Percentiles rank a stretch among this genome's conserved stretches.
phyloP scores from a whole-genome alignment of 1,140 invertebrate species.

The Bombus breviceps region DNA sequence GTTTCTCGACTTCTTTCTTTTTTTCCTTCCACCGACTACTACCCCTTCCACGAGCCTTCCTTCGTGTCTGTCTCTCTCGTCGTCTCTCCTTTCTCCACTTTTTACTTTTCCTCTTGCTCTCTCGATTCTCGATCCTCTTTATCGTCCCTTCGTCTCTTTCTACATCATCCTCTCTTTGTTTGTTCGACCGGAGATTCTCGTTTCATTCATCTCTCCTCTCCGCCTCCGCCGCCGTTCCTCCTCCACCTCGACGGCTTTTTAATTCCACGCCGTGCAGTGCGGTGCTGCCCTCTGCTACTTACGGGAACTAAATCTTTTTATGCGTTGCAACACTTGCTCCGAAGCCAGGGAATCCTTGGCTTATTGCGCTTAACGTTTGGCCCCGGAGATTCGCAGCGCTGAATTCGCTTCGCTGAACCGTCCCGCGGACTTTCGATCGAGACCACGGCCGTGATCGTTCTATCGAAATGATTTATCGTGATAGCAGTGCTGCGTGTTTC shows the following conservation, averaged over 20 bases:
- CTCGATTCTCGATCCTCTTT: conserved; percentile 12
- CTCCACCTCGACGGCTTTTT: conserved; percentile 63
- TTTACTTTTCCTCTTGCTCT: conserved; percentile 13
- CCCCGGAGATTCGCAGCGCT: neutral
- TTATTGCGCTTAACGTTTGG: conserved; percentile 10
- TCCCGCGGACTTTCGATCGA: neutral
- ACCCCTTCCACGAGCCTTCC: conserved; percentile 44
- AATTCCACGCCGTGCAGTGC: conserved; percentile 71
- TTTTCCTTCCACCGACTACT: conserved; percentile 36
- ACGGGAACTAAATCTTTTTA: conserved; percentile 75
- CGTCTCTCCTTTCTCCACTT: neutral
- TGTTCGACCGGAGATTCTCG: conserved; percentile 1
- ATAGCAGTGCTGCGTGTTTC: neutral
- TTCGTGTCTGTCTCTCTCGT: conserved; percentile 14
- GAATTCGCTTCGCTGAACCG: neutral
- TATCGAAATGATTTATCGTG: conserved; percentile 5
- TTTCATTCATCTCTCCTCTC: conserved; percentile 67
- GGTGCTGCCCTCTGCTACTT: conserved; percentile 80
- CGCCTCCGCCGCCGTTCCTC: conserved; percentile 53
- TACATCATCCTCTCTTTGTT: conserved; percentile 5
- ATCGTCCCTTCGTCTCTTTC: neutral
- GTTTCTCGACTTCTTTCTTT: conserved; percentile 37
- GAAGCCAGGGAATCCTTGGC: conserved; percentile 4
- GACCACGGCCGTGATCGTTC: conserved; percentile 1
- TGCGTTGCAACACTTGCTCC: conserved; percentile 45